Base-by-base conservation (phyloP, 2,888 invertebrate species). In the Leptarthrus brevirostris region DNA sequence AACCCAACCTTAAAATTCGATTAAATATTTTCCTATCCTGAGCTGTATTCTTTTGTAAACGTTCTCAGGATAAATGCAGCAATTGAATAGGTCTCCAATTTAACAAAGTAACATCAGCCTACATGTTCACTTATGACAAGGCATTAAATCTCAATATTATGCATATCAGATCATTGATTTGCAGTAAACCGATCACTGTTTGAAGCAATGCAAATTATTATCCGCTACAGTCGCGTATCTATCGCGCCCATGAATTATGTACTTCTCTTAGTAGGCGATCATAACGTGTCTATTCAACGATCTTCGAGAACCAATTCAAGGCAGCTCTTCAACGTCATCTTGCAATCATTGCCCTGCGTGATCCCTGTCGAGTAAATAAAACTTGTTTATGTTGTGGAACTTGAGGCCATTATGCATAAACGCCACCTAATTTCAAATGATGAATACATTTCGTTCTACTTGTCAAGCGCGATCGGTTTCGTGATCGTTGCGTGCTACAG, bases 351-450 rank as follows among this genome's bases (percentile, higher is more conserved):
- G 16, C 56, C 26, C 56, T 56, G 56, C 56, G 56, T 56, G 56
- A 56, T 56, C 56, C 16, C 26, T 30, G 56, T 24, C 30, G 56
- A 26, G 30, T 30, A 56, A 56, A 56, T 56, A 30, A 30, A 56
- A 56, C 56, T 26, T 56, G 56, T 30, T 56, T 16, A 26, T 16
- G 30, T 14, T 30, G 30, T 56, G 30, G 56, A 6, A 30, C 8
- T 4, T 22, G 16, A 14, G 10, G 56, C 56, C 24, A 26, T 56
- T 56, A 56, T 56, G 56, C 56, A 56, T 30, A 56, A 56, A 56
- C 56, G 56, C 56, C 56, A 56, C 56, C 56, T 56, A 56, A 56
- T 56, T 56, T 56, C 56, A 56, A 56, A 26, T 56, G 56, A 56
- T 56, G 56, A 56, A 56, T 26, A 56, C 56, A 56, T 56, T 56